Evolutionary conservation across 2,113 vertebrate genomes (phyloP).

Genomic region (Corapipo altera): DNA sequence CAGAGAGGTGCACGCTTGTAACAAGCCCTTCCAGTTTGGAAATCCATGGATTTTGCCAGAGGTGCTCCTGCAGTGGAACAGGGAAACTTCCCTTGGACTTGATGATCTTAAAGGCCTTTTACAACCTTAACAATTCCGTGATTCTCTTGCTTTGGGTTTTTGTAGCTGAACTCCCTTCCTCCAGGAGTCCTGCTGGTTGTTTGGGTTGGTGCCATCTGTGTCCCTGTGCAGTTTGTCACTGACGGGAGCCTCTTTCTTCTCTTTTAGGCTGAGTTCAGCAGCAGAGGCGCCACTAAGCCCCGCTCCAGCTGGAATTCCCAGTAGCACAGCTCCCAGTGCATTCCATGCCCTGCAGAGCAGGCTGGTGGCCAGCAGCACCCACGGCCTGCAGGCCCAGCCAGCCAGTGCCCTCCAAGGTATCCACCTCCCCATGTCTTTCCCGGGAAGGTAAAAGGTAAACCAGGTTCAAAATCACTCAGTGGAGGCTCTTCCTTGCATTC

Average conservation of each 20-base stretch:
- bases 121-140: fast-evolving
- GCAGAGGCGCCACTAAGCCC: conserved; percentile 62
- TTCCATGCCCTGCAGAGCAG: conserved; percentile 84
- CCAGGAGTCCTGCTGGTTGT: fast-evolving
- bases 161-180: background rate
- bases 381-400: conserved; percentile 75
- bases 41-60: fast-evolving
- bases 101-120: fast-evolving
- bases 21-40: background rate
- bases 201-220: background rate
- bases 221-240: fast-evolving
- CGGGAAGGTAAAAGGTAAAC: background rate
- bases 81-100: too few relatives aligned
- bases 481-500: background rate
- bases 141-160: background rate
- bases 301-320: background rate
- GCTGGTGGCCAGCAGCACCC: conserved; percentile 64
- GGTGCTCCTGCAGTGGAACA: fast-evolving
- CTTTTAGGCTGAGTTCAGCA: conserved; percentile 35
- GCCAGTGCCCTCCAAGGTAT: conserved; percentile 85
- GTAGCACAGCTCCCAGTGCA: conserved; percentile 72
- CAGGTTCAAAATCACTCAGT: fast-evolving
- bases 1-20: fast-evolving
- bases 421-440: background rate
- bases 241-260: background rate